Percentiles rank a stretch among this genome's conserved stretches.
These are phyloP conservation scores for Prietella phreatophila DNA, from an alignment of 2,113 vertebrate genomes.

Conservation along the genomic window DNA sequence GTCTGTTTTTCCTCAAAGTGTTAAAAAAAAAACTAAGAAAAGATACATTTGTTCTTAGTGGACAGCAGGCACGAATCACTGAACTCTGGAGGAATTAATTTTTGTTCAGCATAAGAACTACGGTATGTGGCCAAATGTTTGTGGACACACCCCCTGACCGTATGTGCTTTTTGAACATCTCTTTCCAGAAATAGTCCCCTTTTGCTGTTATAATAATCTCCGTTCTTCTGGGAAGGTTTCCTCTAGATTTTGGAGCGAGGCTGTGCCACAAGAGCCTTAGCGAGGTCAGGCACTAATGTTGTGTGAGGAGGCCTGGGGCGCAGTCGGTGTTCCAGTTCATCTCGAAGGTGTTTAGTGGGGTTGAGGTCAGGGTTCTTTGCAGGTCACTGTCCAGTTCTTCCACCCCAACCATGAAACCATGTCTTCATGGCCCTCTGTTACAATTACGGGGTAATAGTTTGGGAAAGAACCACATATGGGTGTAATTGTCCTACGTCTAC, in stretches of 20 bases:
- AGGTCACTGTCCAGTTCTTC: too few relatives aligned
- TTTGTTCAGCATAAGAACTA: not conserved
- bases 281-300: not conserved
- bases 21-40: not conserved
- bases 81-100: not conserved
- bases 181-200: not conserved
- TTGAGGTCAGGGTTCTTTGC: not conserved
- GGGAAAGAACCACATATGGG: too few relatives aligned
- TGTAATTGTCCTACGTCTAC: too few relatives aligned
- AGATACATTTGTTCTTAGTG: not conserved
- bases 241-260: not conserved
- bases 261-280: not conserved
- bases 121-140: not conserved
- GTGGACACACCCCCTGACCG: not conserved
- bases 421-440: not conserved
- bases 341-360: not conserved
- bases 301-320: not conserved
- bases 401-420: not conserved
- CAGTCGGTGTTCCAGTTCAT: not conserved
- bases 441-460: too few relatives aligned
- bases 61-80: not conserved
- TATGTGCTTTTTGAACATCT: not conserved
- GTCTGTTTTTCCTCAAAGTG: conserved; percentile 6
- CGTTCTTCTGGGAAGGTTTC: not conserved
- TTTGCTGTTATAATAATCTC: not conserved